phyloP scores from a whole-genome alignment of 1,140 invertebrate species.

The Linepithema humile region DNA sequence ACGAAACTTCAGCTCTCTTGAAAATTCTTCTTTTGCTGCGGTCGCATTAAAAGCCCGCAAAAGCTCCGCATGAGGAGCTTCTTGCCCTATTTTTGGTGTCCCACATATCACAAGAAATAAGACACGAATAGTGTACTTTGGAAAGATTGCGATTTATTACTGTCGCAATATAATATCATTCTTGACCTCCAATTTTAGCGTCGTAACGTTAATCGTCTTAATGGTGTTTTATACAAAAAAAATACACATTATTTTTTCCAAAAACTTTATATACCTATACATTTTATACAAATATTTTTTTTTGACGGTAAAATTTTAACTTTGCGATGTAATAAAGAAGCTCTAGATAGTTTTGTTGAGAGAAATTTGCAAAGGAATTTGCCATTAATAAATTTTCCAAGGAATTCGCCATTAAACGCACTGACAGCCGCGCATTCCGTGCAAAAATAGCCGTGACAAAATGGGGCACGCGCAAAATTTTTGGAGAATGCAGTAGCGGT shows the following conservation, averaged over 20 bases:
- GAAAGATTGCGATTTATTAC: background rate
- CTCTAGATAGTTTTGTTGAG: too few species aligned
- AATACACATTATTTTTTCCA: background rate
- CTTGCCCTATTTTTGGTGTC: background rate
- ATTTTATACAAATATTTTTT: too few species aligned
- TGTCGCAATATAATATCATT: background rate
- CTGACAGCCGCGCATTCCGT: background rate
- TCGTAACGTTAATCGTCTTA: background rate
- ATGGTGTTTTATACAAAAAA: background rate
- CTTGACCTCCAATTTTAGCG: background rate
- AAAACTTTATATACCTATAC: too few species aligned
- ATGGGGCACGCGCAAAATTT: background rate
- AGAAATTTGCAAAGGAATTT: background rate
- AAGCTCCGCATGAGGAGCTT: conserved; percentile 19
- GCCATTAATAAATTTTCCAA: background rate
- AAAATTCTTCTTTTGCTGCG: conserved; percentile 34
- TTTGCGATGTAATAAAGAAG: too few species aligned
- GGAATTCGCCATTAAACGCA: background rate
- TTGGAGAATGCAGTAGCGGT: background rate
- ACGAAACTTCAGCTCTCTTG: conserved; percentile 40
- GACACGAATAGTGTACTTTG: background rate
- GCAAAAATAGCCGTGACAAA: background rate
- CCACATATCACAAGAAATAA: conserved; percentile 15
- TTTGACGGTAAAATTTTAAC: too few species aligned
- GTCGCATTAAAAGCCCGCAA: conserved; percentile 6